phyloP scores from a whole-genome alignment of 2,888 invertebrate genomes.

The Lagria hirta region DNA sequence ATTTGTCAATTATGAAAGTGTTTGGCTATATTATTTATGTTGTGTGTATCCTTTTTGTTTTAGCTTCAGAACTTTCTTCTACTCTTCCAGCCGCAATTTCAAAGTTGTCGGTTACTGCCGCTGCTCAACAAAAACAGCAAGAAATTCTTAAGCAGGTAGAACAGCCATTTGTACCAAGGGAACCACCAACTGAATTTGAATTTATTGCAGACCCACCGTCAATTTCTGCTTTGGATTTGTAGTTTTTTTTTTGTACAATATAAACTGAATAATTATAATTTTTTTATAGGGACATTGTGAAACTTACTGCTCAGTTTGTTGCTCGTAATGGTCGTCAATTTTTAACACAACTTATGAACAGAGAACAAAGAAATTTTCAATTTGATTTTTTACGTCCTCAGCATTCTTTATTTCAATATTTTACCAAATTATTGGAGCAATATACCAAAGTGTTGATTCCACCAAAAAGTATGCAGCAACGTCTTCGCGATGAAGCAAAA shows the following conservation, averaged over 20 bases:
- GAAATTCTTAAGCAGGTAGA: constrained; percentile 84
- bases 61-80: constrained; percentile 53
- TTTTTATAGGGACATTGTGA: constrained; percentile 84
- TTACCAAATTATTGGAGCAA: constrained; percentile 96
- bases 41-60: constrained; percentile 23
- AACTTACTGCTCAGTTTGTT: constrained; percentile 97
- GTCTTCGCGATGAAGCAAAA: constrained; percentile 76
- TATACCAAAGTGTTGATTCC: constrained; percentile 97
- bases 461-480: constrained; percentile 83
- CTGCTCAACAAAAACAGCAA: constrained; percentile 83
- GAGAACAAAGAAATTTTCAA: constrained; percentile 96
- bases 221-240: constrained; percentile 95
- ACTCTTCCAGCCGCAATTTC: constrained; percentile 56
- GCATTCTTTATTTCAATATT: constrained; percentile 97
- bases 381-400: constrained; percentile 99
- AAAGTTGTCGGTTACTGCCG: constrained; percentile 67
- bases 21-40: constrained; percentile 3
- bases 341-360: constrained; percentile 96
- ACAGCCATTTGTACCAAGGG: constrained; percentile 85
- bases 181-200: constrained; percentile 90
- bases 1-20: constrained; percentile 1
- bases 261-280: constrained; percentile 16
- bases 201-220: constrained; percentile 97
- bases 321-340: constrained; percentile 98
- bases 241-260: constrained; percentile 44